These are phyloP conservation scores for mouse (Mus musculus) DNA, from an alignment of 2,113 vertebrate genomes.

Conservation along the genomic window GRCm39 chr14:108519001-108519500, in stretches of 20 bases:
- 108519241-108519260: neutral
- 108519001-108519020: neutral
- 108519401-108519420: neutral
- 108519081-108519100: neutral
- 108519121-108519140: neutral
- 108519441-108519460: neutral
- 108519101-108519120: neutral
- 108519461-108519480: too few relatives aligned
- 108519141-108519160: neutral
- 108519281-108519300: neutral
- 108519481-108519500: too few relatives aligned
- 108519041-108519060: neutral
- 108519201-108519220: neutral
- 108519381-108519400: accelerated
- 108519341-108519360: neutral
- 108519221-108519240: neutral
- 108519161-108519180: neutral
- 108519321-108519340: neutral
- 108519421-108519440: neutral
- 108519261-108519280: accelerated
- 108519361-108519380: neutral
- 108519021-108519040: neutral
- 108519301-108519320: neutral
- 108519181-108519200: neutral
- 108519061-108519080: neutral